Evolutionary conservation across 2,888 invertebrate genomes (phyloP).

Genomic region (Synanthedon vespiformis): DNA sequence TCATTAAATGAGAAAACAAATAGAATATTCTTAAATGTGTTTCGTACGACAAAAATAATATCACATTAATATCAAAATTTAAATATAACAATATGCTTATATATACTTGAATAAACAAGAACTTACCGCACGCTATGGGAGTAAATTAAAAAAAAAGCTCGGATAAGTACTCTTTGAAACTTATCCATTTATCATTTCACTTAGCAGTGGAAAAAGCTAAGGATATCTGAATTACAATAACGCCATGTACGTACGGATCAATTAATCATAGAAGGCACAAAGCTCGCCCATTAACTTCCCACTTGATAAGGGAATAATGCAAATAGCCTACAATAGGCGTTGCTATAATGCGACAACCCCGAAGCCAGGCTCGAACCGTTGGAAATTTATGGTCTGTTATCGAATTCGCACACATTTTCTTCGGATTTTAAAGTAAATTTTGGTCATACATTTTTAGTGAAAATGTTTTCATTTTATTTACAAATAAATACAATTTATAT

Average conservation of each 20-base stretch:
- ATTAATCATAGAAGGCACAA: conserved; percentile 66
- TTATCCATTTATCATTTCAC: conserved; percentile 43
- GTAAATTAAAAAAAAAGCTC: background rate
- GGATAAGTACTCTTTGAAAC: conserved; percentile 8
- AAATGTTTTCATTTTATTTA: background rate
- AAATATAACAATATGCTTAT: too few relatives aligned
- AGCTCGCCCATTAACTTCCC: conserved; percentile 66
- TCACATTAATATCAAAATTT: too few relatives aligned
- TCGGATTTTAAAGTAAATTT: conserved; percentile 5
- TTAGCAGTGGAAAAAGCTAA: conserved; percentile 51
- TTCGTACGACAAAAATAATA: too few relatives aligned
- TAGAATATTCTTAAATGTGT: too few relatives aligned
- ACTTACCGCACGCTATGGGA: too few relatives aligned
- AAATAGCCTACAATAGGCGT: conserved; percentile 52
- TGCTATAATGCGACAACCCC: conserved; percentile 51
- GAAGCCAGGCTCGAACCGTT: conserved; percentile 30
- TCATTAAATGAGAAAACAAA: too few relatives aligned
- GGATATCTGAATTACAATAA: conserved; percentile 65
- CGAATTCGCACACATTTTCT: conserved; percentile 44
- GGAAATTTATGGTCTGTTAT: conserved; percentile 56
- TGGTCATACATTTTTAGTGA: background rate
- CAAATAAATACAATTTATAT: too few relatives aligned
- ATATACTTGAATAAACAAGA: too few relatives aligned
- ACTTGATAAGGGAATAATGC: conserved; percentile 67
- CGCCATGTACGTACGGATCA: conserved; percentile 51